Evolutionary conservation across 64 coral and sea anemone species (phyloP).

Genomic region (Stylophora pistillata): DNA sequence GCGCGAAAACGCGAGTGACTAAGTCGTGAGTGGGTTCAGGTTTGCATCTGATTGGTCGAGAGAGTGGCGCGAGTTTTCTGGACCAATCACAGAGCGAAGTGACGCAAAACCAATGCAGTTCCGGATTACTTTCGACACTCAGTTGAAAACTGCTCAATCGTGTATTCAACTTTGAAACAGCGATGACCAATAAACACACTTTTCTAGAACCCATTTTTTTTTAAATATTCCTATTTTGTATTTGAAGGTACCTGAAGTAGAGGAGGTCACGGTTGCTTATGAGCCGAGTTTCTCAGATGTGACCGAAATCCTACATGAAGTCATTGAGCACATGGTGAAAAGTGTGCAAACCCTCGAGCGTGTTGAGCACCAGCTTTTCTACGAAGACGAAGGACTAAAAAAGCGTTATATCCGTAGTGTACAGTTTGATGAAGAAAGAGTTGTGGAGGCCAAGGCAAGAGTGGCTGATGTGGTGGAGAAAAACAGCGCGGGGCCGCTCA

Average conservation of each 20-base stretch:
- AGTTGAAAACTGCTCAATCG: no score
- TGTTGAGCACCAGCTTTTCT: conserved; percentile 86
- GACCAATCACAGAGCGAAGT: no score
- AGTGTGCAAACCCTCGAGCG: conserved; percentile 66
- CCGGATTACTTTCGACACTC: no score
- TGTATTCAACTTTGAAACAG: no score
- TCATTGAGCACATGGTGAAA: conserved; percentile 80
- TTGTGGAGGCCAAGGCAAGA: conserved; percentile 74
- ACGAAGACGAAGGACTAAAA: conserved; percentile 89
- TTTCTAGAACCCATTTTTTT: no score
- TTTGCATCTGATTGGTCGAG: no score
- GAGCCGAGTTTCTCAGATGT: conserved; percentile 72
- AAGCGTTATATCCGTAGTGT: conserved; percentile 61
- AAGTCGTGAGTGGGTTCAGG: no score
- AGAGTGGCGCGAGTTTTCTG: no score
- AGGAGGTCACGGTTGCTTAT: conserved; percentile 72
- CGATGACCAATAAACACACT: no score
- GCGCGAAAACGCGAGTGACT: no score
- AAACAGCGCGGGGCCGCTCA: conserved; percentile 83
- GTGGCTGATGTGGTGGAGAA: conserved; percentile 70
- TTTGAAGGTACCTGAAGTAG: conserved; percentile 78
- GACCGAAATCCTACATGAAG: conserved; percentile 37
- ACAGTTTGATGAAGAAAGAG: conserved; percentile 70
- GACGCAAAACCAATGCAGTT: no score
- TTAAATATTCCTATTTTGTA: neutral